Evolutionary conservation across 2,797 vertebrate genomes (phyloP).

Genomic region (Corythornis leucogaster): DNA sequence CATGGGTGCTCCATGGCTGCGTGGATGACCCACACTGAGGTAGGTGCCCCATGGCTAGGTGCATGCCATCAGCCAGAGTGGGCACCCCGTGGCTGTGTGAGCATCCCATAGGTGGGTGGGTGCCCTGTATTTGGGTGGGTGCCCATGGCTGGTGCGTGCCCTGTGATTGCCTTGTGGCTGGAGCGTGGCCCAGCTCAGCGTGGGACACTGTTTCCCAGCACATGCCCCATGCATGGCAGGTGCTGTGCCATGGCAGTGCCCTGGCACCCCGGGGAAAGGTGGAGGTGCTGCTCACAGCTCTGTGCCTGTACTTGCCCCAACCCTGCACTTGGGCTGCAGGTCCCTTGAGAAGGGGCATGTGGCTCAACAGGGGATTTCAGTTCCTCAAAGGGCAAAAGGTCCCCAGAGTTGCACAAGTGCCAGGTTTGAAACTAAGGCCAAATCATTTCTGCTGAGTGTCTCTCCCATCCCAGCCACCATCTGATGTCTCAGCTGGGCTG

Average conservation of each 20-base stretch:
- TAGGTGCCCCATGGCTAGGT: not conserved
- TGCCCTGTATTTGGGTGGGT: not conserved
- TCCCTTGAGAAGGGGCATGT: not conserved
- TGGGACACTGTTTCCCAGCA: not conserved
- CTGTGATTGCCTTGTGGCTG: not conserved
- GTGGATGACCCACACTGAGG: too few species aligned
- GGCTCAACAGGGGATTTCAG: not conserved
- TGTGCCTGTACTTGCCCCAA: not conserved
- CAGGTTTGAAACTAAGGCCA: not conserved
- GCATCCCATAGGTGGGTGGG: not conserved
- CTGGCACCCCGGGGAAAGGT: not conserved
- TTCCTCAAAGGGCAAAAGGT: not conserved
- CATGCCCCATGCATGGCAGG: not conserved
- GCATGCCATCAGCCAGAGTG: not conserved
- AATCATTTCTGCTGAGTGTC: not conserved
- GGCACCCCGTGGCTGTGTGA: not conserved
- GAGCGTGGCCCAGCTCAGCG: not conserved
- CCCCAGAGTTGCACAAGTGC: not conserved
- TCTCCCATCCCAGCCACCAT: not conserved
- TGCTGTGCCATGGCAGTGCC: not conserved
- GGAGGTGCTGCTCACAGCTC: not conserved
- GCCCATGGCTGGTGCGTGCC: not conserved
- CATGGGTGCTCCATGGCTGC: not conserved
- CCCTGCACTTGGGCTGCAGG: accelerated
- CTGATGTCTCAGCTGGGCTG: accelerated